Base-by-base conservation (phyloP, 2,113 vertebrate species). In the Picathartes gymnocephalus region DNA sequence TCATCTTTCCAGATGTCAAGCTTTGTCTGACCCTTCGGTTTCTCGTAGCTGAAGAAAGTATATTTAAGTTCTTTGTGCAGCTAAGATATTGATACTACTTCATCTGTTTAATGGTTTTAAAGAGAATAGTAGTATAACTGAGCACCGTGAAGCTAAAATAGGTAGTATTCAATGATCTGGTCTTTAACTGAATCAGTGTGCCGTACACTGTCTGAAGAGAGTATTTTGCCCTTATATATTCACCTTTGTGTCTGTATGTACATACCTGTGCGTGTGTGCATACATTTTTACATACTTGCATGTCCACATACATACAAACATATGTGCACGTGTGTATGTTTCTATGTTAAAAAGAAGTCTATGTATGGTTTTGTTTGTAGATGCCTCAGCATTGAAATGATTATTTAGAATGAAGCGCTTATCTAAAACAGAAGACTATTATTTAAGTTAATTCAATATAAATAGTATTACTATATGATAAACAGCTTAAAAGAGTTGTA, bases 321-420 rank as follows among this genome's bases (percentile, higher is more conserved):
- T 66, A 6, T 22, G 7, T 20, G 5, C 47, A 1, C 30, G 4
- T 53, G 3, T 27, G 2, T 39, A 3, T 24, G 14, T 48, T 58
- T 44, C n/a, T 45, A 10, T 23, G 35, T 47, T 4, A 23, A 22
- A 62, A 58, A 45, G 35, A 22, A 9, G 3, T 61, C 9, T 73
- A 13, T 53, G n/a, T 37, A 10, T 45, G 30, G 11, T 25, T n/a
- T 16, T 35, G 7, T 61, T 42, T 0, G 2, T 1, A 1, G 12
- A 25, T 73, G 27, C 45, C n/a, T 82, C 42, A 22, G 17, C 25
- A 45, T 33, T 73, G 40, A 81, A 78, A 23, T 33, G 39, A 18
- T 25, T 53, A 22, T 60, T 84, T 12, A 40, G 31, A 70, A 31
- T 14, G 14, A 54, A 64, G 28, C 19, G 15, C 15, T 69, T 45